These are phyloP conservation scores for Unio pictorum DNA, from an alignment of 2,888 invertebrate genomes.

Conservation along the genomic window DNA sequence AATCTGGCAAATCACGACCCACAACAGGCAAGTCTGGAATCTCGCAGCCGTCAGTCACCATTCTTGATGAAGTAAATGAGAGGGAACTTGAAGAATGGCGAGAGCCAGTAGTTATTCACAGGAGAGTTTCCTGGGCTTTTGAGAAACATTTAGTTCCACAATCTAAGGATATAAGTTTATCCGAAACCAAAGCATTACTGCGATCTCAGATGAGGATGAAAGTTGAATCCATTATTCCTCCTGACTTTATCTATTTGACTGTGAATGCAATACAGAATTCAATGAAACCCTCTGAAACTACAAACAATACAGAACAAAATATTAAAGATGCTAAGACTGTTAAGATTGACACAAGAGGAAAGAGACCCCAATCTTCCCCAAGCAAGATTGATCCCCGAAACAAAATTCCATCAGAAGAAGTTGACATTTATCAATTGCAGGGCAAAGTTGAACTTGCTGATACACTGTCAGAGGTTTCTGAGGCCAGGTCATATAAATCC, in stretches of 20 bases:
- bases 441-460: slow-evolving; percentile 33
- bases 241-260: slow-evolving; percentile 69
- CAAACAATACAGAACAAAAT: slow-evolving; percentile 54
- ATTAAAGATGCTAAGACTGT: slow-evolving; percentile 28
- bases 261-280: slow-evolving; percentile 65
- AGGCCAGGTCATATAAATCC: slow-evolving; percentile 45
- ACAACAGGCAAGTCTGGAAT: slow-evolving; percentile 43
- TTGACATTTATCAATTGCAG: slow-evolving; percentile 49
- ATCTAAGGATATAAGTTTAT: slow-evolving; percentile 56
- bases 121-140: slow-evolving; percentile 70
- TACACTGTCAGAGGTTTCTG: slow-evolving; percentile 50
- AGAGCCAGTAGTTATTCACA: slow-evolving; percentile 31
- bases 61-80: slow-evolving; percentile 47
- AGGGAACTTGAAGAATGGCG: slow-evolving; percentile 35
- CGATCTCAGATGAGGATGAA: slow-evolving; percentile 67
- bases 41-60: slow-evolving; percentile 47
- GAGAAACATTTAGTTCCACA: slow-evolving; percentile 59
- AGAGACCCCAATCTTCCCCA: slow-evolving; percentile 66
- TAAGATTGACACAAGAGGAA: slow-evolving; percentile 18
- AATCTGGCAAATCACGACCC: slow-evolving; percentile 39
- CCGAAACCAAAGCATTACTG: slow-evolving; percentile 66
- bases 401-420: slow-evolving; percentile 57
- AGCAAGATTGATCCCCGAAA: slow-evolving; percentile 66
- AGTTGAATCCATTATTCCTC: slow-evolving; percentile 60
- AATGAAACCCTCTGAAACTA: slow-evolving; percentile 54